These are phyloP conservation scores for Adelges cooleyi DNA, from an alignment of 1,140 invertebrate species.

Conservation along the genomic window DNA sequence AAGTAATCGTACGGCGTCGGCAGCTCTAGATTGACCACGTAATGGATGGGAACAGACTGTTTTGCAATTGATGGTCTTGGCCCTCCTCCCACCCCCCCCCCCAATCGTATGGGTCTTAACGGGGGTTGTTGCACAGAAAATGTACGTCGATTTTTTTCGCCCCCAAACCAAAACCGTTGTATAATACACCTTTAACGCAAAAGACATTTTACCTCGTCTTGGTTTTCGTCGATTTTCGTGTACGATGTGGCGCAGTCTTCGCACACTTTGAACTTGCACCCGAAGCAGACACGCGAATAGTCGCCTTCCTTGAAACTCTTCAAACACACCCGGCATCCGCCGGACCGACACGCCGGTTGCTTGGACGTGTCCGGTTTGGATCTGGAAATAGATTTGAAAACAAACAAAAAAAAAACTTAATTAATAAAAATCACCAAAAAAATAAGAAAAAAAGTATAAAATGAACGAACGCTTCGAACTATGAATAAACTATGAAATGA, in stretches of 20 bases:
- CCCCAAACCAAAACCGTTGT: background rate
- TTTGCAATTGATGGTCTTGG: constrained; percentile 20
- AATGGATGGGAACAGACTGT: constrained; percentile 14
- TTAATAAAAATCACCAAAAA: too few relatives aligned
- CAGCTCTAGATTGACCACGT: constrained; percentile 13
- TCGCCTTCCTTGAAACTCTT: constrained; percentile 77
- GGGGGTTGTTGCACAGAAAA: background rate
- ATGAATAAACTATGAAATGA: too few relatives aligned
- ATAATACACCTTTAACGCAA: background rate
- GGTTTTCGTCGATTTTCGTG: constrained; percentile 65
- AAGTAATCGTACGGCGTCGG: background rate
- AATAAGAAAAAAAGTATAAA: too few relatives aligned
- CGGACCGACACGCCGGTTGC: constrained; percentile 56
- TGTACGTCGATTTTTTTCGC: background rate
- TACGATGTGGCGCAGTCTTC: constrained; percentile 78
- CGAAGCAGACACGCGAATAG: constrained; percentile 67
- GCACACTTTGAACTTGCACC: constrained; percentile 77
- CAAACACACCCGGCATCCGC: constrained; percentile 71
- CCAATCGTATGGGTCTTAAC: too few relatives aligned
- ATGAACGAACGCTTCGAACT: too few relatives aligned
- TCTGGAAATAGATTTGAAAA: background rate
- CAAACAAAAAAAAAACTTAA: background rate
- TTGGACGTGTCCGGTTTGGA: constrained; percentile 39
- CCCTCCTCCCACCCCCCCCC: background rate
- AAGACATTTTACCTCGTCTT: constrained; percentile 60